Percentiles rank a stretch among this genome's conserved stretches.
These are phyloP conservation scores for Myxocyprinus asiaticus DNA, from an alignment of 2,113 vertebrate genomes.

Conservation along the genomic window DNA sequence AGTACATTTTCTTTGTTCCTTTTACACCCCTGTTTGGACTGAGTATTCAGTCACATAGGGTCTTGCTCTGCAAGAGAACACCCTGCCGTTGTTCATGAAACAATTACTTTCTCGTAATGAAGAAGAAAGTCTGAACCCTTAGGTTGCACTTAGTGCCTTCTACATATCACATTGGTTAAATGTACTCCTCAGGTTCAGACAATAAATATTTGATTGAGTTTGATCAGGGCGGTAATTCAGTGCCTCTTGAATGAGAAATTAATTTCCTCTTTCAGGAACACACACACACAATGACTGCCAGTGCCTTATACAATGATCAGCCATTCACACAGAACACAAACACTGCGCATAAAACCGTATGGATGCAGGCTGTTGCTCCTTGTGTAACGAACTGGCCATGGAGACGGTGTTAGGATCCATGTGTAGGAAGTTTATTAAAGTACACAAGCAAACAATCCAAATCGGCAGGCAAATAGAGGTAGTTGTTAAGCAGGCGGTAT, in stretches of 20 bases:
- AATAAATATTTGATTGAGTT: no score
- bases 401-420: no score
- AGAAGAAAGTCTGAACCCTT: constrained; percentile 36
- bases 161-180: constrained; percentile 48
- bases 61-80: constrained; percentile 22
- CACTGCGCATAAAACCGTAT: neutral
- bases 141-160: constrained; percentile 25
- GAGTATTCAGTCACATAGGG: constrained; percentile 14
- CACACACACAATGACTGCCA: neutral
- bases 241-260: no score
- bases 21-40: no score
- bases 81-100: constrained; percentile 7
- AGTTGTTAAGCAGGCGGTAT: no score
- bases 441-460: no score
- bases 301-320: neutral
- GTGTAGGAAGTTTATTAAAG: no score
- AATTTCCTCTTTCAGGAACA: neutral
- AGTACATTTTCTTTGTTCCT: neutral
- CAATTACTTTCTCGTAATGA: constrained; percentile 24
- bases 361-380: neutral
- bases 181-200: no score
- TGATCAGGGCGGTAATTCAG: no score
- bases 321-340: neutral
- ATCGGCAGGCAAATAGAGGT: no score
- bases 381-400: no score